phyloP scores from a whole-genome alignment of 2,113 vertebrate species.

The Phylloscopus whistleri region DNA sequence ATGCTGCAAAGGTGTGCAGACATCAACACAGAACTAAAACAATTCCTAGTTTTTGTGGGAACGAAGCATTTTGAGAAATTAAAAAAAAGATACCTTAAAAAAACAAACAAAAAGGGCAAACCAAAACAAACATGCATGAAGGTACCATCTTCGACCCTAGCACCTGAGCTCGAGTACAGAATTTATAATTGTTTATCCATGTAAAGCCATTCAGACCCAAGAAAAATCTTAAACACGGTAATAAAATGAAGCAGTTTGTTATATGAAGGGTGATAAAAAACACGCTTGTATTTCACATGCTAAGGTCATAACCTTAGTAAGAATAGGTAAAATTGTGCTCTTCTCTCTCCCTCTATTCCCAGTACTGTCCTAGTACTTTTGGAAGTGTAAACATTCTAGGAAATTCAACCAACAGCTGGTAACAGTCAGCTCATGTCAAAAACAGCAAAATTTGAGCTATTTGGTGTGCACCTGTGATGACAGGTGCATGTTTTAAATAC shows the following conservation, averaged over 20 bases:
- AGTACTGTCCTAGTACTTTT: neutral
- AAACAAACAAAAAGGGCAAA: neutral
- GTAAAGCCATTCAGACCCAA: neutral
- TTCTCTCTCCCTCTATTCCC: neutral
- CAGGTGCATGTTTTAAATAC: neutral
- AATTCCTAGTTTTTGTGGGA: neutral
- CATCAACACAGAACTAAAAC: neutral
- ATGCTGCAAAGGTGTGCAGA: neutral
- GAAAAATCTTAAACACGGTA: neutral
- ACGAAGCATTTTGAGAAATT: neutral
- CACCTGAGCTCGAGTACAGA: neutral
- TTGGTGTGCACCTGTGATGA: neutral
- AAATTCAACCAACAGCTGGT: neutral
- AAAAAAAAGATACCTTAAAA: neutral
- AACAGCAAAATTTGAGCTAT: neutral
- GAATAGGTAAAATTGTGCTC: neutral
- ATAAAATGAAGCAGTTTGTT: neutral
- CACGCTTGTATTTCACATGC: neutral
- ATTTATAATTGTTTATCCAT: neutral
- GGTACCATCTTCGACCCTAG: neutral
- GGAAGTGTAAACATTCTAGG: neutral
- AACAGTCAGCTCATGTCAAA: neutral
- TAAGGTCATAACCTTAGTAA: neutral
- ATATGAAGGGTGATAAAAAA: neutral
- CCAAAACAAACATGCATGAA: neutral